Base-by-base conservation (phyloP, 2,113 vertebrate species). In the Zosterops lateralis region DNA sequence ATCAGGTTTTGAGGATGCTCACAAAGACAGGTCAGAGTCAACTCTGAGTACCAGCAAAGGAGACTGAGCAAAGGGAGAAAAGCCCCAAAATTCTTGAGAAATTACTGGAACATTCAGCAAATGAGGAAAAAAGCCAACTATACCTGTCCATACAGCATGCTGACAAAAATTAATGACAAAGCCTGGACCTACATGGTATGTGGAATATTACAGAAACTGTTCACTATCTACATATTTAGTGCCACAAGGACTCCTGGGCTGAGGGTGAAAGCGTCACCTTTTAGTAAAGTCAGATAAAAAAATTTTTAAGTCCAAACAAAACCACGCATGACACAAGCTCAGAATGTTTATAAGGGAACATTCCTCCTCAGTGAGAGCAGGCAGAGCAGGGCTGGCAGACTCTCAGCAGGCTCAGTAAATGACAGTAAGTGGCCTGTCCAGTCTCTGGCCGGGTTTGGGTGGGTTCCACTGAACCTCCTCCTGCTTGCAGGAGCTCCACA, bases 61-160 rank as follows among this genome's bases (percentile, higher is more conserved):
- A 8, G 2, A 13, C 1, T 4, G 3, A 6, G 11, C 12, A 4
- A 67, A 89, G 7, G 4, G 7, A 65, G 4, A 34, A 32, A 83
- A 57, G 32, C 3, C 9, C 8, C 44, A 15, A 34, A 70, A 48
- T 10, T 31, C 16, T n/a, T 12, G 12, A 17, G 12, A 53, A 68
- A 16, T 29, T 18, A 65, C 20, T 40, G 16, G 16, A 12, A 60
- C 4, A 54, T 6, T 45, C 25, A 84, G 32, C 7, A 31, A 81
- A 20, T 4, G 38, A 53, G 17, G 22, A 64, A 53, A 29, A 6
- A 10, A 29, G 10, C 24, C 40, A 71, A 54, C 26, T 3, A 8
- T 12, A 65, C 7, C 19, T 65, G 40, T 22, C 25, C 18, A 32
- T 31, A 19, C 6, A n/a, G 3, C 19, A 42, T 3, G 16, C 20